Evolutionary conservation across 2,888 invertebrate species (phyloP).

Genomic region (Ormyrus nitidulus): DNA sequence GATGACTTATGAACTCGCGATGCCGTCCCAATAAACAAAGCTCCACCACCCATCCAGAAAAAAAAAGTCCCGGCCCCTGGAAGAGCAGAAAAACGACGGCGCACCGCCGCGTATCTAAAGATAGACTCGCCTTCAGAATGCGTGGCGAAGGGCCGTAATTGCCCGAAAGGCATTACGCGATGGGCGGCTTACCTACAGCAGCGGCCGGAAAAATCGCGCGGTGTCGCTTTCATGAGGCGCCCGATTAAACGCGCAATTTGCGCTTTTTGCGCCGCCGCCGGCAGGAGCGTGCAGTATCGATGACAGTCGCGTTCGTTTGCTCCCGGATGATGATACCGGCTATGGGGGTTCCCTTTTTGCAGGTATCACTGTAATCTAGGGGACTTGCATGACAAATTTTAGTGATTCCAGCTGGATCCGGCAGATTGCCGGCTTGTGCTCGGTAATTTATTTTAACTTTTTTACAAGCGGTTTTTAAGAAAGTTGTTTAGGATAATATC

Average conservation of each 20-base stretch:
- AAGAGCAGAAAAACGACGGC: too few species aligned
- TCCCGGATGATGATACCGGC: background rate
- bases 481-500: too few species aligned
- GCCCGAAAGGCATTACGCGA: slow-evolving; percentile 32
- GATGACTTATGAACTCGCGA: too few species aligned
- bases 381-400: too few species aligned
- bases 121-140: background rate
- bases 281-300: background rate
- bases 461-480: too few species aligned
- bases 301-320: background rate
- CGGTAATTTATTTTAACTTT: too few species aligned
- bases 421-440: too few species aligned
- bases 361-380: background rate
- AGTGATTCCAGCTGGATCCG: too few species aligned
- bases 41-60: too few species aligned
- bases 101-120: too few species aligned
- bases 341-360: background rate
- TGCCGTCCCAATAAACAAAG: too few species aligned
- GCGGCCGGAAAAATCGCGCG: slow-evolving; percentile 7
- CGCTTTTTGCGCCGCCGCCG: slow-evolving; percentile 14
- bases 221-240: slow-evolving; percentile 9
- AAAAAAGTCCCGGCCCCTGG: too few species aligned
- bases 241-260: slow-evolving; percentile 46
- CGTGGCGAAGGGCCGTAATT: slow-evolving; percentile 36
- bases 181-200: slow-evolving; percentile 41